These are phyloP conservation scores for Lingula anatina DNA, from an alignment of 2,888 invertebrate genomes.

Conservation along the genomic window DNA sequence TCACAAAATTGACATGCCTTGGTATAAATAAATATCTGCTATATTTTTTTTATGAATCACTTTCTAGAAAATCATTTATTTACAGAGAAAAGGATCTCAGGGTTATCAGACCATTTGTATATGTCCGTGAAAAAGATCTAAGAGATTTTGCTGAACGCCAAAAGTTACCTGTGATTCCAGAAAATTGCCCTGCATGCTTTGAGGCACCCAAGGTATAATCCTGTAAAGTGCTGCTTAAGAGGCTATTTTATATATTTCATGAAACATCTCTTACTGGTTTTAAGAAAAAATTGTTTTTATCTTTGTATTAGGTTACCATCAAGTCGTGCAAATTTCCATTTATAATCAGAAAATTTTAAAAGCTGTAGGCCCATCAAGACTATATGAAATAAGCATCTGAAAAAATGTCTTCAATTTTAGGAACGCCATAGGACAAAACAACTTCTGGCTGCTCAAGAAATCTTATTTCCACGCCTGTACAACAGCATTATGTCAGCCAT, in stretches of 20 bases:
- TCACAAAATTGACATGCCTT: too few relatives aligned
- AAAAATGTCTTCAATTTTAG: conserved; percentile 44
- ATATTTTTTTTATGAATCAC: background rate
- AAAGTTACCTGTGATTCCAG: conserved; percentile 67
- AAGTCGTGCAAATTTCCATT: too few relatives aligned
- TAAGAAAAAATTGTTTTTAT: too few relatives aligned
- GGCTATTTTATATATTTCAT: background rate
- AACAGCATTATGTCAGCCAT: conserved; percentile 71
- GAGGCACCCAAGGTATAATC: conserved; percentile 56
- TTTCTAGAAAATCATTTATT: conserved; percentile 10
- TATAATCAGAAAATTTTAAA: too few relatives aligned
- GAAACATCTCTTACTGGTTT: too few relatives aligned
- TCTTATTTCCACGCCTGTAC: conserved; percentile 70
- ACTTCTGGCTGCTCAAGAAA: conserved; percentile 70
- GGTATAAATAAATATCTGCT: too few relatives aligned
- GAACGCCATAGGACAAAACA: conserved; percentile 64
- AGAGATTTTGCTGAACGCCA: conserved; percentile 68
- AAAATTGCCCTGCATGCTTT: conserved; percentile 59
- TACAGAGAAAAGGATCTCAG: conserved; percentile 73
- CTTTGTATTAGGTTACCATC: too few relatives aligned
- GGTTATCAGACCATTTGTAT: conserved; percentile 80
- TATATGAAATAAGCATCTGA: too few relatives aligned
- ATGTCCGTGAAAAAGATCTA: conserved; percentile 73
- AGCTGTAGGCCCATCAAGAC: too few relatives aligned
- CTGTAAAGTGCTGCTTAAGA: background rate